These are phyloP conservation scores for Fopius arisanus DNA, from an alignment of 1,140 invertebrate genomes.

Conservation along the genomic window DNA sequence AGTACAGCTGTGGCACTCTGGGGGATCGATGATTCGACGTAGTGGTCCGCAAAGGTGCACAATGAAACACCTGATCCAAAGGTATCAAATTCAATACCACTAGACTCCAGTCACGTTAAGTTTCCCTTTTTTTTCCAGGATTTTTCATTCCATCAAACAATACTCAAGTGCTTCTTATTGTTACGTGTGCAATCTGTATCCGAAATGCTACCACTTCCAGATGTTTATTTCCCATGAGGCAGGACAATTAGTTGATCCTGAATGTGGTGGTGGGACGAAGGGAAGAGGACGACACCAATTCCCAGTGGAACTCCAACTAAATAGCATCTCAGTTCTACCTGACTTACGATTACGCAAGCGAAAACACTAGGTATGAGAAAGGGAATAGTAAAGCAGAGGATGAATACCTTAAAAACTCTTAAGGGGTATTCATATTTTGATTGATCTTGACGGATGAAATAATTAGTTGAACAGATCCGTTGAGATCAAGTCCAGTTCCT, in stretches of 20 bases:
- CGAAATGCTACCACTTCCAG: neutral
- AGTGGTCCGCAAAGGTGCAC: neutral
- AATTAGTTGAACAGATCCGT: too few species aligned
- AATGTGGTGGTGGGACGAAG: neutral
- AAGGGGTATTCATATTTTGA: too few species aligned
- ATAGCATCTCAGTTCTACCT: neutral
- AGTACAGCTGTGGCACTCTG: neutral
- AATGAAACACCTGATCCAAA: conserved; percentile 12
- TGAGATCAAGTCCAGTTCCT: too few species aligned
- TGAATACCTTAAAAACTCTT: too few species aligned
- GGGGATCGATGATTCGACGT: conserved; percentile 4
- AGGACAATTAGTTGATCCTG: conserved; percentile 13
- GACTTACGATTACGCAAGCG: conserved; percentile 8
- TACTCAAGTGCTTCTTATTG: neutral
- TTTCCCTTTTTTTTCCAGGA: neutral
- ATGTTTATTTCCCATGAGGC: neutral
- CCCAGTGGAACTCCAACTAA: neutral
- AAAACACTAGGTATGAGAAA: neutral
- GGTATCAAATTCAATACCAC: neutral
- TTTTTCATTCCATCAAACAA: neutral
- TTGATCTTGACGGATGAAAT: too few species aligned
- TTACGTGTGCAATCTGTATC: neutral
- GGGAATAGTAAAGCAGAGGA: neutral
- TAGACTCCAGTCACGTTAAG: conserved; percentile 4
- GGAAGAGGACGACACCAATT: neutral